These are phyloP conservation scores for Volucella inanis DNA, from an alignment of 2,888 invertebrate genomes.

Conservation along the genomic window DNA sequence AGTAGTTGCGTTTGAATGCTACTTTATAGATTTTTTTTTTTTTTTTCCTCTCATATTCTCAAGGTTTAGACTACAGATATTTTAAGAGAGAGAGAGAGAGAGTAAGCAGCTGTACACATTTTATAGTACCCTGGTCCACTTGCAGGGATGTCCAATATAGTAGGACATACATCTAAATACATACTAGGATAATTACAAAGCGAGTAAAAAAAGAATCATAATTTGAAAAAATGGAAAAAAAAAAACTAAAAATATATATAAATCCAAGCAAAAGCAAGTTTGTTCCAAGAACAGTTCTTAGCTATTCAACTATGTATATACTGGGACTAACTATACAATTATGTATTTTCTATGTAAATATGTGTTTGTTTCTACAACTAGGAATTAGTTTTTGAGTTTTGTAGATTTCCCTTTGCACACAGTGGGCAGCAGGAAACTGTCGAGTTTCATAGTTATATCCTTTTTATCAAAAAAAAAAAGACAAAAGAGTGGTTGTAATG, in stretches of 20 bases:
- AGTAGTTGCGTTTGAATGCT: background rate
- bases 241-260: constrained; percentile 4
- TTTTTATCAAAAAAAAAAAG: constrained; percentile 63
- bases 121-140: constrained; percentile 20
- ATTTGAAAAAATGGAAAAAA: constrained; percentile 34
- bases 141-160: background rate
- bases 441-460: constrained; percentile 58
- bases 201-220: constrained; percentile 54
- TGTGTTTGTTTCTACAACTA: constrained; percentile 45
- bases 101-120: constrained; percentile 44
- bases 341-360: constrained; percentile 36
- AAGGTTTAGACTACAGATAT: constrained; percentile 55
- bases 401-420: constrained; percentile 13
- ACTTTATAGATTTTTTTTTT: too few relatives aligned
- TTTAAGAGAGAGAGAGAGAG: background rate
- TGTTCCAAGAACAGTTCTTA: constrained; percentile 47
- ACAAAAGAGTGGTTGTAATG: constrained; percentile 55
- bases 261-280: constrained; percentile 50
- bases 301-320: constrained; percentile 42
- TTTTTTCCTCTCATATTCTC: constrained; percentile 27
- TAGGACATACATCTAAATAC: constrained; percentile 2
- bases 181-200: constrained; percentile 33
- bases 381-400: constrained; percentile 32
- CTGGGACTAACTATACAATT: constrained; percentile 47
- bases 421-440: constrained; percentile 35